Evolutionary conservation across 2,797 vertebrate genomes (phyloP), one percentile per base, ranked within the genome.

Genomic region (Limosa lapponica): DNA sequence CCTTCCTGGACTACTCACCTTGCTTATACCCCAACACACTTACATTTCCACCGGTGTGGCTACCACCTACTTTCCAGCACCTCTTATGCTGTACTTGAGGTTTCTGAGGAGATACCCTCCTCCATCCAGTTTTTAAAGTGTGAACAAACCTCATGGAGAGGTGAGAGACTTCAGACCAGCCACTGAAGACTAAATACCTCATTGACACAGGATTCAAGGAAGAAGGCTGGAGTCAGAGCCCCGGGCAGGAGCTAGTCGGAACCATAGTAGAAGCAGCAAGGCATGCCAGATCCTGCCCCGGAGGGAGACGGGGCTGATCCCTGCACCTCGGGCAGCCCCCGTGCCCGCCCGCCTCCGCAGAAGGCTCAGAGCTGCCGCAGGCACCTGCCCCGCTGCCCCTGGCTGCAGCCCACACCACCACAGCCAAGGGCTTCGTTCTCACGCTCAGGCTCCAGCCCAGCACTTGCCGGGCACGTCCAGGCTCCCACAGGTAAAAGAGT

Each of bases 301-400:
- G 30, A 67, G 74, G 70, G 54, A 80, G 46, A 15, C 1, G 7
- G 46, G 10, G 44, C 51, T 65, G 69, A 44, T 64, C 55, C 37
- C 49, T 8, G 8, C 37, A 39, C 28, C 73, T 46, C 1, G 1
- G 55, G 34, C 55, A 74, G 37, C 30, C 39, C 81, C 44, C 0
- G 1, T 23, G 32, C 66, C 64, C 3, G 0, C 37, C 51, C 2
- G 1, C 28, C 32, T 13, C 54, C 0, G 1, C 82, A 81, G 69
- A n/a, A 28, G 48, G 54, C 54, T 67, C 49, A 24, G 36, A 51
- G 36, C 66, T 82, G 72, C 66, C 1, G 1, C 3, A 0, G 20
- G 36, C 43, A 14, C 59, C 41, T 49, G 54, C 7, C 54, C 25
- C 6, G 4, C 54, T 52, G 77, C 34, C 55, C 43, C 6, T 0